Evolutionary conservation across 2,888 invertebrate genomes (phyloP), one percentile per base, ranked within the genome.

Genomic region (Scaptomyza parva): DNA sequence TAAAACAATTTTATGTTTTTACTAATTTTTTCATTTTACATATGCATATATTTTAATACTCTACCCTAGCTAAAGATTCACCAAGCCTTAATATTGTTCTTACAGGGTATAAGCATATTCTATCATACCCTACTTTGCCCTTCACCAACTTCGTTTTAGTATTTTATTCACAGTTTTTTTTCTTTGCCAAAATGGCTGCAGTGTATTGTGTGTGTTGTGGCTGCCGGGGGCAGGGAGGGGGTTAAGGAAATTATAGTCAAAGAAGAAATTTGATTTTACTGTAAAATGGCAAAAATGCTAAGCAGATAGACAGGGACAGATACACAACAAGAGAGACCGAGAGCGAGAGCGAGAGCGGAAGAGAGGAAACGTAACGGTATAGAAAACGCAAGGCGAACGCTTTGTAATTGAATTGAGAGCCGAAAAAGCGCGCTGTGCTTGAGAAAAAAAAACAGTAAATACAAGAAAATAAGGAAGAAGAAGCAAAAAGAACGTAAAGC

Each of bases 381-480:
- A 60, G 64, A 75, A 70, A 66, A 69, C 39, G 53, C 14, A 45
- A 53, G 53, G 53, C 75, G 33, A 61, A 60, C 55, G 63, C 47
- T 67, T 66, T 84, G 72, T 86, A 82, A 82, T 82, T 82, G 85
- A 82, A 82, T 82, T 82, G 87, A 72, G 82, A 77, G 68, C 72
- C 69, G 84, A 82, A 80, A 80, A 84, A 71, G 85, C 78, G 83
- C 78, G 78, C 76, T 60, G 47, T 62, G 44, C 45, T 41, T n/a
- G n/a, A n/a, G n/a, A n/a, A n/a, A n/a, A n/a, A 48, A 54, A 51
- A 58, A 47, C 55, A 18, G 51, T 37, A 43, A 39, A 43, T 41
- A 30, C 54, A 47, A 44, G 47, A 45, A 37, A 44, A 22, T 26
- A 44, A 18, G 9, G 11, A 43, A 28, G 26, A 45, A 39, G 26